Percentiles rank a stretch among this genome's conserved stretches.
phyloP scores from a whole-genome alignment of 1,140 invertebrate species.

The Caerostris extrusa region DNA sequence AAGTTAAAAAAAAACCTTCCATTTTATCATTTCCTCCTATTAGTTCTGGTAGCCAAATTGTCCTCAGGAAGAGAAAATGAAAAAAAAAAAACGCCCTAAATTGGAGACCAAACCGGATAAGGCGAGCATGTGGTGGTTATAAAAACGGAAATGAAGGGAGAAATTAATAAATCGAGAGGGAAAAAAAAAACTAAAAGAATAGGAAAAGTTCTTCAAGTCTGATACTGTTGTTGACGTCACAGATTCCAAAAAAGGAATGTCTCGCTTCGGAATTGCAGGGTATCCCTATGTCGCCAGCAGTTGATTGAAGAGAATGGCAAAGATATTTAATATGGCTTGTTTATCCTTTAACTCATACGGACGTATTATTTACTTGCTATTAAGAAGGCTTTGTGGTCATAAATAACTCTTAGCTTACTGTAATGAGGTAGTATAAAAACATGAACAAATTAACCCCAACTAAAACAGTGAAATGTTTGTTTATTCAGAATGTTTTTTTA shows the following conservation, averaged over 20 bases:
- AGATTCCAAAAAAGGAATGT: neutral
- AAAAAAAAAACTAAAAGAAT: neutral
- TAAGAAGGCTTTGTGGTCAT: neutral
- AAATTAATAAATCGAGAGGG: slow-evolving; percentile 29
- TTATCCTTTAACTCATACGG: neutral
- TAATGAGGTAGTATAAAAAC: neutral
- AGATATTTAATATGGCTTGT: neutral
- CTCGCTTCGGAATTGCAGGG: neutral
- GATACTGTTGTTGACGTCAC: neutral
- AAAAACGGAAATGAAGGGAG: slow-evolving; percentile 25
- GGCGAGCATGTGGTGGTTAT: slow-evolving; percentile 47
- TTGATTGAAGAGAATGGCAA: neutral
- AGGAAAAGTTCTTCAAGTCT: neutral
- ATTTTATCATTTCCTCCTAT: slow-evolving; percentile 32
- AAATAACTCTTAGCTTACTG: neutral
- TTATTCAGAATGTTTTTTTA: neutral
- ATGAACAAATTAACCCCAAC: neutral
- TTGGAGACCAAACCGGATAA: slow-evolving; percentile 29
- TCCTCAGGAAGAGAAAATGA: neutral
- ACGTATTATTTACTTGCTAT: neutral
- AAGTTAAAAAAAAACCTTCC: neutral
- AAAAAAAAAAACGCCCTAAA: neutral
- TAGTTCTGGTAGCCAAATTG: slow-evolving; percentile 3
- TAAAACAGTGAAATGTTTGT: neutral
- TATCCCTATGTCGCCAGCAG: neutral